Conservation (phyloP, 2,797 vertebrate genomes). For the Malurus leucopterus region DNA sequence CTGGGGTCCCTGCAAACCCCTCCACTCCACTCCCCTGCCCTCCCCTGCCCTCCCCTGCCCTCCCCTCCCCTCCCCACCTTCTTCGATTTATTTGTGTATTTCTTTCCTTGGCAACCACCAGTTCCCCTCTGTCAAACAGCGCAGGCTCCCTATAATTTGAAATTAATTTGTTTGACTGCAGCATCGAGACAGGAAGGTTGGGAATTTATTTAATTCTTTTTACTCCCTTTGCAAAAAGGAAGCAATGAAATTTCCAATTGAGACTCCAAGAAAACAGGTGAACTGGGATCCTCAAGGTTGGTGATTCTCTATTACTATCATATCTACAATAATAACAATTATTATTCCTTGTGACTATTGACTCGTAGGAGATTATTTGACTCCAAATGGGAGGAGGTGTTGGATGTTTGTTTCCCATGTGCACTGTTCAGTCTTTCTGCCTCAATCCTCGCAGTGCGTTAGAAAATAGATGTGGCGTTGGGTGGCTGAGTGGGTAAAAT, state of each 20-base stretch:
- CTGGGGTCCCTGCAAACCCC: constrained; percentile 7
- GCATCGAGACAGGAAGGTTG: constrained; percentile 55
- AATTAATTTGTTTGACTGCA: constrained; percentile 69
- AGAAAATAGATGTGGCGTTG: constrained; percentile 37
- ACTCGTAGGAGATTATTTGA: background rate
- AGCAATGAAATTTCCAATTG: constrained; percentile 98
- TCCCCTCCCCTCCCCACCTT: background rate
- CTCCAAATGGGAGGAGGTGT: constrained; percentile 32
- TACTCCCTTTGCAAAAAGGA: constrained; percentile 71
- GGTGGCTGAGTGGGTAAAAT: constrained; percentile 46
- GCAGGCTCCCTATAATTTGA: constrained; percentile 54
- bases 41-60: background rate
- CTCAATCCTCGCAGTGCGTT: background rate
- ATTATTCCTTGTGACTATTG: constrained; percentile 14
- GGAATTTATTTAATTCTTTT: constrained; percentile 67
- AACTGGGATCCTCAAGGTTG: constrained; percentile 97
- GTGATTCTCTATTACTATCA: constrained; percentile 69
- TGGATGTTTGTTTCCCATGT: constrained; percentile 21
- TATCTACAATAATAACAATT: constrained; percentile 2
- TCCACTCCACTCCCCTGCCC: background rate
- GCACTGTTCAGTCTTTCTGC: constrained; percentile 12
- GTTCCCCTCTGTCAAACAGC: constrained; percentile 47
- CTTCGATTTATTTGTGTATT: constrained; percentile 57
- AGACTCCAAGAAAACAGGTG: constrained; percentile 95
- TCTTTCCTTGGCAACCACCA: constrained; percentile 58